Base-by-base conservation (phyloP, 2,797 vertebrate genomes). In the Meriones psammophilus region DNA sequence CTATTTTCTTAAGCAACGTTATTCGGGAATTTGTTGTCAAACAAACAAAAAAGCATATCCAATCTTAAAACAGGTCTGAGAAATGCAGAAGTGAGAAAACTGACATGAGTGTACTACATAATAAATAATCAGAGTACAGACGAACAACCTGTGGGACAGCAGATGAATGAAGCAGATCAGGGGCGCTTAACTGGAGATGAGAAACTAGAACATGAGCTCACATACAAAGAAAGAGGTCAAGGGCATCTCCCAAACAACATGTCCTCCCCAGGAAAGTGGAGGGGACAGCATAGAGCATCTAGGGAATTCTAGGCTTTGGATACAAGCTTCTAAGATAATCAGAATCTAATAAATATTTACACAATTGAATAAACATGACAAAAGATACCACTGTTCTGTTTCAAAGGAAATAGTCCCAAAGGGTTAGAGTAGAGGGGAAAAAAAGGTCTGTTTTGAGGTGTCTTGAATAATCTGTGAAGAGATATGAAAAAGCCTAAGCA, bases 291-390 rank as follows among this genome's bases (percentile, higher is more conserved):
- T 6, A 3, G 58, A 54, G n/a, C 62, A 50, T 8, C 62, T 24
- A 36, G 50, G 15, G 30, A 85, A 81, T 91, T 90, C 71, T 71
- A 81, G 22, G 28, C 36, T 54, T 12, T 58, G 79, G 46, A n/a
- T 26, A 15, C n/a, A 73, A 39, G 30, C 30, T 96, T 94, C 46
- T 69, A 85, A 84, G 33, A 73, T 71, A 46, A 93, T 85, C 74
- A 76, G 76, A 96, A 94, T 28, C 33, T 46, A 79, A 93, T 24
- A 78, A 71, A 46, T 56, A 76, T 56, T 87, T 87, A 80, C n/a
- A 74, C 14, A 79, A 36, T 24, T 85, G 28, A 54, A 91, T 83
- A 79, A 95, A 76, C 17, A 66, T 39, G n/a, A 78, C 58, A 81
- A 68, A n/a, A 66, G 66, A 84, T 12, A 46, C 17, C n/a, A 24